A percentile compares a stretch with the other conserved stretches of the same genome.
Evolutionary conservation across 2,797 vertebrate species (phyloP).

Genomic region (Dicrostonyx torquatus): DNA sequence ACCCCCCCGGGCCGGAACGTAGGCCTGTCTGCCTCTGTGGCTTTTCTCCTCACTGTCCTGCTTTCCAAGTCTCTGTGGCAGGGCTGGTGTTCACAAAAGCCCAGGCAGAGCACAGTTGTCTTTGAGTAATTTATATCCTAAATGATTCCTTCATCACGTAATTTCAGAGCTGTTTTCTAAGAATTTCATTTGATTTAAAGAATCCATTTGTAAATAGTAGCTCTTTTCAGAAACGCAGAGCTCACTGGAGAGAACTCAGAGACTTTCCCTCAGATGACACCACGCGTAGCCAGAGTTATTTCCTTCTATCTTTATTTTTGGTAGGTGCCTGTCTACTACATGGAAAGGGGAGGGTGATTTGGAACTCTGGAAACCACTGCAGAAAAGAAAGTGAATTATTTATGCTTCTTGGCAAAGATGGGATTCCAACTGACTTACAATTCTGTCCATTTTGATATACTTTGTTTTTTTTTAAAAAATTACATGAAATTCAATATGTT

Average conservation of each 20-base stretch:
- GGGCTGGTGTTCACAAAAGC: not conserved
- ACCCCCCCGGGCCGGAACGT: not conserved
- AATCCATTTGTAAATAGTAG: not conserved
- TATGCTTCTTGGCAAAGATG: not conserved
- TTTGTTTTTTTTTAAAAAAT: not conserved
- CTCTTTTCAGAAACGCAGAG: not conserved
- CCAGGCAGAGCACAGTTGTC: not conserved
- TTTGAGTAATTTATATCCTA: constrained; percentile 3
- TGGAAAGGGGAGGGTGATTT: not conserved
- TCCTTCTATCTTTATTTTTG: not conserved
- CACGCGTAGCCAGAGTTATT: not conserved
- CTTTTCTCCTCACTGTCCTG: not conserved
- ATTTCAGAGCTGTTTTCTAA: constrained; percentile 30
- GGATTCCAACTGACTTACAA: not conserved
- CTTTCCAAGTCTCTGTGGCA: not conserved
- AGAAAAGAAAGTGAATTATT: constrained; percentile 29
- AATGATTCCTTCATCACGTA: constrained; percentile 8
- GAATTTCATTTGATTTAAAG: constrained; percentile 20
- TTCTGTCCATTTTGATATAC: not conserved
- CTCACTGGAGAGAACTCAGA: constrained; percentile 31
- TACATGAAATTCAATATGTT: constrained; percentile 19
- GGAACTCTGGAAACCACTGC: not conserved
- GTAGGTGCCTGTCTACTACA: not conserved
- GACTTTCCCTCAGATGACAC: not conserved
- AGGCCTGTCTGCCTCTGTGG: not conserved